These are phyloP conservation scores for Lasius platythorax DNA, from an alignment of 2,888 invertebrate genomes.

Conservation along the genomic window DNA sequence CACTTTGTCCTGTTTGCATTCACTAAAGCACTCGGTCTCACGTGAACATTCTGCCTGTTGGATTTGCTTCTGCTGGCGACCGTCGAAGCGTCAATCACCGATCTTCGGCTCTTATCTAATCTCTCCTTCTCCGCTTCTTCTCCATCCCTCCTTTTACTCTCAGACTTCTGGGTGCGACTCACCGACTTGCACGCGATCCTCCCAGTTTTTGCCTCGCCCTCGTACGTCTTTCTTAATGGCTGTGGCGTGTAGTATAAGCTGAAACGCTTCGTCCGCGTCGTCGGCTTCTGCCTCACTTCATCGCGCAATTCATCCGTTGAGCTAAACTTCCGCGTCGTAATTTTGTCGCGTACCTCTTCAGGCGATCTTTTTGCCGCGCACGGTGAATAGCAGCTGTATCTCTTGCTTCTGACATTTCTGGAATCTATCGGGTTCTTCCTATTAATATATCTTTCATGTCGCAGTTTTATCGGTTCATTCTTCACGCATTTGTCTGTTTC, in stretches of 20 bases:
- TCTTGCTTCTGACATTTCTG: constrained; percentile 64
- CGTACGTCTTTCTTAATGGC: constrained; percentile 79
- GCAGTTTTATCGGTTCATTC: constrained; percentile 74
- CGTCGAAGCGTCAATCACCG: constrained; percentile 74
- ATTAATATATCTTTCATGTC: constrained; percentile 71
- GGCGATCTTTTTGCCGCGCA: constrained; percentile 68
- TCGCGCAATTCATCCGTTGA: constrained; percentile 62
- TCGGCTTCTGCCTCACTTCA: constrained; percentile 75
- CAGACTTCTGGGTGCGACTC: constrained; percentile 47
- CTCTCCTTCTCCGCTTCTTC: constrained; percentile 58
- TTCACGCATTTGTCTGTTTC: constrained; percentile 56
- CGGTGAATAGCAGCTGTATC: constrained; percentile 76
- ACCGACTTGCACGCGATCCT: constrained; percentile 64
- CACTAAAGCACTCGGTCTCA: constrained; percentile 63
- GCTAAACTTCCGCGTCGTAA: constrained; percentile 31
- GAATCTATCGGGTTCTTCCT: constrained; percentile 51
- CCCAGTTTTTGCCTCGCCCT: constrained; percentile 69
- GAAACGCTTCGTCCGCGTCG: constrained; percentile 74
- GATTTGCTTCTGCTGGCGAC: constrained; percentile 77
- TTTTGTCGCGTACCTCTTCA: constrained; percentile 33
- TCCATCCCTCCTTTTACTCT: constrained; percentile 56
- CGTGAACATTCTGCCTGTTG: constrained; percentile 76
- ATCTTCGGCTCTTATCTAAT: constrained; percentile 70
- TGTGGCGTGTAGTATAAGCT: constrained; percentile 83
- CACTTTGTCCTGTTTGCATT: constrained; percentile 73